Evolutionary conservation across 2,113 vertebrate species (phyloP).

Genomic region (Odontesthes bonariensis): DNA sequence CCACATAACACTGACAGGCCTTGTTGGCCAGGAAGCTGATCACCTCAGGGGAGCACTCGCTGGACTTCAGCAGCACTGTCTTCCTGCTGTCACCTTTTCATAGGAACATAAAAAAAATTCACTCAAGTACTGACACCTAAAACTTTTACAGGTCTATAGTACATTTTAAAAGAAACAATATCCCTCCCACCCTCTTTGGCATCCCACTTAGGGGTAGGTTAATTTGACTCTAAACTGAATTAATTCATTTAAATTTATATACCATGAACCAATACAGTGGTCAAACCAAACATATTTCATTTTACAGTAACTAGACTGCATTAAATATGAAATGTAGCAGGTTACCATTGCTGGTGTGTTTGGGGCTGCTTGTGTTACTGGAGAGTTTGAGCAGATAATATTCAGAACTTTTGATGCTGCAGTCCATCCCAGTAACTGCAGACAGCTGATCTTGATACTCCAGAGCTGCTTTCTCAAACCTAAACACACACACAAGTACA

Average conservation of each 20-base stretch:
- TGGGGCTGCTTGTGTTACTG: slow-evolving; percentile 90
- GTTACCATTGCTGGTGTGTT: slow-evolving; percentile 91
- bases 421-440: slow-evolving; percentile 93
- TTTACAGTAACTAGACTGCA: background rate
- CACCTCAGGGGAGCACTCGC: slow-evolving; percentile 93
- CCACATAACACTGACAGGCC: slow-evolving; percentile 93
- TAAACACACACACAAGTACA: slow-evolving; percentile 59
- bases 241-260: no score
- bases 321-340: background rate
- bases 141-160: background rate
- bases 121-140: background rate
- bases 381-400: slow-evolving; percentile 87
- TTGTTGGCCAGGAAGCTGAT: slow-evolving; percentile 96
- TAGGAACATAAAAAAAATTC: background rate
- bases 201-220: no score
- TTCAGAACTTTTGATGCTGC: slow-evolving; percentile 90
- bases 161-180: background rate
- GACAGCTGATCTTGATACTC: slow-evolving; percentile 98
- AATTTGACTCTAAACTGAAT: no score
- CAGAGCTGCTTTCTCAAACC: slow-evolving; percentile 95
- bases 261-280: no score
- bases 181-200: no score
- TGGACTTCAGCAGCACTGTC: slow-evolving; percentile 91
- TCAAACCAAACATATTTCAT: background rate
- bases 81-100: slow-evolving; percentile 90